Evolutionary conservation across 1,140 invertebrate genomes (phyloP).

Genomic region (Wasmannia auropunctata): DNA sequence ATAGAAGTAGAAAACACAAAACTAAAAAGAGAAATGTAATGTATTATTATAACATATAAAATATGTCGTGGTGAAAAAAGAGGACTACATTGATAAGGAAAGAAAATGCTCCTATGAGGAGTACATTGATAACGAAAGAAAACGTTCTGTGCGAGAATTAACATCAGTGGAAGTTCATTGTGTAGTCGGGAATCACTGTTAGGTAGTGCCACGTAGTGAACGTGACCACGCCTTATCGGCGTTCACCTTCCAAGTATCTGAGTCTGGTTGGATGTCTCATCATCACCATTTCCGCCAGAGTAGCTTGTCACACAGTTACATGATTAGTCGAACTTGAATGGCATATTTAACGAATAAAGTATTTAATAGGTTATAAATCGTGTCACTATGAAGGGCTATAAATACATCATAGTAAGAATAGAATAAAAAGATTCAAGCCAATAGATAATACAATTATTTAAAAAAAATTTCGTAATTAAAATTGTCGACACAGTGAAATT

Average conservation of each 20-base stretch:
- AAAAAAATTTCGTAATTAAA: not conserved
- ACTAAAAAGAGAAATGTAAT: not conserved
- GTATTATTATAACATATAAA: not conserved
- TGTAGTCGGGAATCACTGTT: constrained; percentile 2
- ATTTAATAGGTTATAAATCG: not conserved
- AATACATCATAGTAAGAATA: not conserved
- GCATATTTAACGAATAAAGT: not conserved
- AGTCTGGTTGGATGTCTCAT: constrained; percentile 21
- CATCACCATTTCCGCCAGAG: constrained; percentile 56
- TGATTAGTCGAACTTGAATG: constrained; percentile 46
- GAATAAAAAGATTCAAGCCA: not conserved
- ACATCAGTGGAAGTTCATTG: constrained; percentile 42
- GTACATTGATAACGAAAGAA: no score
- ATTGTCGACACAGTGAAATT: not conserved
- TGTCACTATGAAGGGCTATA: not conserved
- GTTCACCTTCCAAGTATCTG: constrained; percentile 52
- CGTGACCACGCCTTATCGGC: constrained; percentile 65
- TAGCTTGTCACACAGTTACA: not conserved
- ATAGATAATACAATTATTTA: no score
- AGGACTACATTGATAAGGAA: not conserved
- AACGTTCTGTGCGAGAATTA: not conserved
- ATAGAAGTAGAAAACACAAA: not conserved
- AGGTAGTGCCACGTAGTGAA: constrained; percentile 43
- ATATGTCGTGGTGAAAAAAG: not conserved
- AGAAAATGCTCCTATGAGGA: not conserved